Evolutionary conservation across 2,888 invertebrate species (phyloP).

Genomic region (Ophion obscuratus): DNA sequence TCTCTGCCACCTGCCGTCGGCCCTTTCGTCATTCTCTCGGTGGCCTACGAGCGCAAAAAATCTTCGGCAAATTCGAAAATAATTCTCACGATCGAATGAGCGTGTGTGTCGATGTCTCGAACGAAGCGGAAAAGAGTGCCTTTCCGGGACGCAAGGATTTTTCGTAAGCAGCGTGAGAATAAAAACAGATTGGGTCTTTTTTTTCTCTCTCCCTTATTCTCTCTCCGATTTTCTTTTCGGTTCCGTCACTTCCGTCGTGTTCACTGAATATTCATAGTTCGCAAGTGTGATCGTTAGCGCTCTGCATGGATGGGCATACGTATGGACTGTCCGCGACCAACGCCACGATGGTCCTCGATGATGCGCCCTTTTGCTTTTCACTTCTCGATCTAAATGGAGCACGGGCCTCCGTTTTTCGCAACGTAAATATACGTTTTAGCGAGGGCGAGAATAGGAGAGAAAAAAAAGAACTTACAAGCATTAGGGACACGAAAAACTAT

Average conservation of each 20-base stretch:
- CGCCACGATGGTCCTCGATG: neutral
- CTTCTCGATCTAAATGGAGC: neutral
- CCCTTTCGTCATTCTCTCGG: neutral
- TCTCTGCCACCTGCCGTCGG: conserved; percentile 44
- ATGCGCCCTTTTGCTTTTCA: neutral
- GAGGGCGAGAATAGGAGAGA: conserved; percentile 18
- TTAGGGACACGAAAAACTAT: conserved; percentile 33
- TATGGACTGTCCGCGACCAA: neutral
- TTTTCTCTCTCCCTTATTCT: neutral
- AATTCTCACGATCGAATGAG: conserved; percentile 57
- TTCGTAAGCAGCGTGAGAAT: neutral
- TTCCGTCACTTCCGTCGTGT: neutral
- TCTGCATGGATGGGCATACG: neutral
- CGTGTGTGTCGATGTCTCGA: conserved; percentile 31
- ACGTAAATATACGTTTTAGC: conserved; percentile 43
- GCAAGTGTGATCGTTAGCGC: neutral
- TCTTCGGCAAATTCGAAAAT: conserved; percentile 33
- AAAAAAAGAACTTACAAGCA: conserved; percentile 21
- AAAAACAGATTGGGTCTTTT: conserved; percentile 3
- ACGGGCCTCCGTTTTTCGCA: neutral
- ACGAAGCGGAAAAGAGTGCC: conserved; percentile 25
- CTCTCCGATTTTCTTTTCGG: neutral
- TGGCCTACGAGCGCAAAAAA: neutral
- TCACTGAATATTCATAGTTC: conserved; percentile 9
- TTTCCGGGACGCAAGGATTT: conserved; percentile 12